These are phyloP conservation scores for Zophobas atratus DNA, from an alignment of 1,140 invertebrate species.

Conservation along the genomic window DNA sequence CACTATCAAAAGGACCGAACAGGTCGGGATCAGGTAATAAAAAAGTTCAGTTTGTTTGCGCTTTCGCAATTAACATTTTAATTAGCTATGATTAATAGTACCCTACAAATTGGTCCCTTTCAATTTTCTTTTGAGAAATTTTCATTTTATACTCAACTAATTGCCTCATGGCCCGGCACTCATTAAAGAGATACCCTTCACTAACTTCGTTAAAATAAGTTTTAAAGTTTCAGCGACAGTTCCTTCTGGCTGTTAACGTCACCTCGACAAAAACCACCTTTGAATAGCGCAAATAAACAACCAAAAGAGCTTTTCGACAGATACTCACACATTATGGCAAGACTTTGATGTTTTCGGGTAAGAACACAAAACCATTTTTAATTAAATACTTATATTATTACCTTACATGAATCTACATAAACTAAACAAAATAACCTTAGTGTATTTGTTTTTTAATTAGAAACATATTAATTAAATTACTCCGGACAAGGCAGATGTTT, in stretches of 20 bases:
- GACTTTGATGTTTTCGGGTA: too few species aligned
- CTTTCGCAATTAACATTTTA: constrained; percentile 43
- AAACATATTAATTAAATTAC: too few species aligned
- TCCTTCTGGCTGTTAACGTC: constrained; percentile 7
- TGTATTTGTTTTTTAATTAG: too few species aligned
- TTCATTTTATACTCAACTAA: constrained; percentile 38
- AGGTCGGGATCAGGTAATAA: constrained; percentile 37
- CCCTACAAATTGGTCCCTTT: constrained; percentile 37
- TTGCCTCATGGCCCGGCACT: constrained; percentile 32
- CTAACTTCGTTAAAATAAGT: constrained; percentile 38
- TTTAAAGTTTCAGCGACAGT: constrained; percentile 12
- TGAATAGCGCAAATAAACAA: neutral
- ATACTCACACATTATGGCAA: too few species aligned
- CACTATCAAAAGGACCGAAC: constrained; percentile 36
- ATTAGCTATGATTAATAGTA: constrained; percentile 41
- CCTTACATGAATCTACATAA: too few species aligned
- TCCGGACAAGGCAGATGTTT: too few species aligned
- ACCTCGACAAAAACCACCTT: neutral
- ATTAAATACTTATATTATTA: too few species aligned
- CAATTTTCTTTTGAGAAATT: constrained; percentile 36
- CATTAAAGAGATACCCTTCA: constrained; percentile 42
- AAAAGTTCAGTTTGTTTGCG: constrained; percentile 41
- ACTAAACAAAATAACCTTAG: too few species aligned
- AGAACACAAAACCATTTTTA: too few species aligned
- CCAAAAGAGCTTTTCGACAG: neutral